Percentiles rank a stretch among this genome's conserved stretches.
Conservation (phyloP, 2,888 invertebrate genomes). For the Megamerina dolium region DNA sequence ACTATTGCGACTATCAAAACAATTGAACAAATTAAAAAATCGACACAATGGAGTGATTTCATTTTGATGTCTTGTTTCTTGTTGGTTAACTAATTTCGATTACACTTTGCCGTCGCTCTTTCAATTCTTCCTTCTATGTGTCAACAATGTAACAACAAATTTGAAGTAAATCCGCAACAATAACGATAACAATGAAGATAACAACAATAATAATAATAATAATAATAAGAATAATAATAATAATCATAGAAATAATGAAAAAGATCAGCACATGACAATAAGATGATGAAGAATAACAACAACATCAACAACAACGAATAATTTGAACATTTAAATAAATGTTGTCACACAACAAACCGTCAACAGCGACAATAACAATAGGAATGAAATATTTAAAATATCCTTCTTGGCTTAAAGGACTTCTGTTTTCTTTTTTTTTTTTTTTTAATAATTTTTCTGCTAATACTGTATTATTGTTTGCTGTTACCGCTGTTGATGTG, state of each 20-base stretch:
- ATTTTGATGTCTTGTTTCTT: slow-evolving; percentile 22
- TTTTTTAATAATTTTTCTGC: background rate
- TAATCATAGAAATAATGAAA: too few relatives aligned
- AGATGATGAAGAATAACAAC: too few relatives aligned
- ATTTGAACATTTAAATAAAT: background rate
- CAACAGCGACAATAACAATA: too few relatives aligned
- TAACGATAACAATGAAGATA: slow-evolving; percentile 6
- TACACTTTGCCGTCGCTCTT: too few relatives aligned
- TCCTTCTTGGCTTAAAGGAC: slow-evolving; percentile 12
- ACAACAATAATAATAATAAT: background rate
- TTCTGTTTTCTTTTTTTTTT: too few relatives aligned
- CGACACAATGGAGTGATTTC: slow-evolving; percentile 34
- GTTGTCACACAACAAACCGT: slow-evolving; percentile 1
- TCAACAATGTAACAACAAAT: slow-evolving; percentile 4
- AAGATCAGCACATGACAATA: too few relatives aligned
- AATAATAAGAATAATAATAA: too few relatives aligned
- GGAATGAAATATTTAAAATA: background rate
- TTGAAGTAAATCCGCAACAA: slow-evolving; percentile 4
- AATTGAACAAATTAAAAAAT: slow-evolving; percentile 29
- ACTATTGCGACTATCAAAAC: slow-evolving; percentile 27
- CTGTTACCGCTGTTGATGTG: slow-evolving; percentile 1
- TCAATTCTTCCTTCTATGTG: slow-evolving; percentile 1
- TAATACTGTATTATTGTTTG: slow-evolving; percentile 1
- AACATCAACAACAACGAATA: too few relatives aligned
- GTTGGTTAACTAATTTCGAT: too few relatives aligned